Evolutionary conservation across 2,797 vertebrate species (phyloP), one percentile per base, ranked within the genome.

Genomic region (Cyprinella venusta): DNA sequence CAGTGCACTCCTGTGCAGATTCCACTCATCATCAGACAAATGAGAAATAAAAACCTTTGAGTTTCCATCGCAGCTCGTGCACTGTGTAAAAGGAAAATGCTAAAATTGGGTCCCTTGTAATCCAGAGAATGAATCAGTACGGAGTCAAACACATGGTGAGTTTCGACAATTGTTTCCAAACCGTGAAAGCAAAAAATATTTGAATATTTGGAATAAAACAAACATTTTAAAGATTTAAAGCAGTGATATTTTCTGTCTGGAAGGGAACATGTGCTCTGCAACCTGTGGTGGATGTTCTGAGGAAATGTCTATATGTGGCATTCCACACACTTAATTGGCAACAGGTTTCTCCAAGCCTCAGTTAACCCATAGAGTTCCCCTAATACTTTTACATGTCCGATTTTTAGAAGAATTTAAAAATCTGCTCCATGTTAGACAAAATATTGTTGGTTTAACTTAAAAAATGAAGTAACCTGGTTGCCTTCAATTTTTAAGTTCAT

Each of bases 281-380:
- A 67, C 74, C 75, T 82, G 87, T 80, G 87, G 84, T 90, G 87
- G 88, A 89, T 90, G 89, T 50, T 70, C 87, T 90, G 84, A 79
- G 88, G 88, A 87, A 86, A 83, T 56, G 77, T 92, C 92, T 89
- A 93, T 91, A 94, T 94, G 94, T 94, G 94, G 94, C 91, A 94
- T 94, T 96, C 91, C 95, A 91, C 86, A 92, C 89, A 88, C 92
- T 93, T 95, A 95, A 94, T 96, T 95, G 95, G 95, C 95, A 95
- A 94, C 96, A 94, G 93, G 93, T 96, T 95, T 95, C 90, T 91
- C 77, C 93, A 87, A 87, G 94, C 92, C 92, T 94, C 94, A 94
- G 79, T 86, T 87, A 87, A 87, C 86, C 86, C 86, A 24, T 85
- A 19, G 79, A 76, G 69, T 24, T 61, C 85, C 59, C 18, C 56